These are phyloP conservation scores for Cheirogaleus major DNA, from an alignment of 2,797 vertebrate species.

Conservation along the genomic window DNA sequence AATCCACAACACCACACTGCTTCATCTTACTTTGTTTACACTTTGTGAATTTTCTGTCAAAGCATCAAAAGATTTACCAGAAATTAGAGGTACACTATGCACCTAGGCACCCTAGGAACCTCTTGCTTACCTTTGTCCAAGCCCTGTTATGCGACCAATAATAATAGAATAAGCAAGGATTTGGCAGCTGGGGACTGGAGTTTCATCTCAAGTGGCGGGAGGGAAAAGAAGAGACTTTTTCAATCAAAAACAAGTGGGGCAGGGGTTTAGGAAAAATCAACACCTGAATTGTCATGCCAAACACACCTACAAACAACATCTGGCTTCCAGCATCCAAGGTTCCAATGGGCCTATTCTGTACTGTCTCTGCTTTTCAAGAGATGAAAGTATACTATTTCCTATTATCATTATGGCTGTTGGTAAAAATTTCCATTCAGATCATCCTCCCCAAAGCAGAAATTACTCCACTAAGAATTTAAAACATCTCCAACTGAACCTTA, in stretches of 20 bases:
- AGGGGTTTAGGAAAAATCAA: not conserved
- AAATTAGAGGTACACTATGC: not conserved
- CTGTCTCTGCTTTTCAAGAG: not conserved
- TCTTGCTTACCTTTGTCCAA: not conserved
- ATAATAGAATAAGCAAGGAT: not conserved
- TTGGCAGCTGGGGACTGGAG: not conserved
- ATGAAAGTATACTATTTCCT: not conserved
- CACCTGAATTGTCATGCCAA: slow-evolving; percentile 21
- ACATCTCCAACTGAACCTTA: not conserved
- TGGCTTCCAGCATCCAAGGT: not conserved
- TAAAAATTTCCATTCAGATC: slow-evolving; percentile 49
- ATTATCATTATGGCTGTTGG: not conserved
- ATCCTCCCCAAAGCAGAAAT: slow-evolving; percentile 31
- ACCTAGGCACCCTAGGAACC: not conserved
- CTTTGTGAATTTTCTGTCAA: not conserved
- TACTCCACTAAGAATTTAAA: slow-evolving; percentile 44
- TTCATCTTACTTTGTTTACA: not conserved
- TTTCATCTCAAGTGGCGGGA: not conserved
- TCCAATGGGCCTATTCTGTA: not conserved
- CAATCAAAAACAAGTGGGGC: not conserved
- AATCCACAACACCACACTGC: not conserved
- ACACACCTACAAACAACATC: slow-evolving; percentile 19
- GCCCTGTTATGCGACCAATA: not conserved
- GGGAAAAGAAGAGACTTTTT: not conserved
- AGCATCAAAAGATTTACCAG: not conserved